These are phyloP conservation scores for Autographa pulchrina DNA, from an alignment of 2,888 invertebrate species.

Conservation along the genomic window DNA sequence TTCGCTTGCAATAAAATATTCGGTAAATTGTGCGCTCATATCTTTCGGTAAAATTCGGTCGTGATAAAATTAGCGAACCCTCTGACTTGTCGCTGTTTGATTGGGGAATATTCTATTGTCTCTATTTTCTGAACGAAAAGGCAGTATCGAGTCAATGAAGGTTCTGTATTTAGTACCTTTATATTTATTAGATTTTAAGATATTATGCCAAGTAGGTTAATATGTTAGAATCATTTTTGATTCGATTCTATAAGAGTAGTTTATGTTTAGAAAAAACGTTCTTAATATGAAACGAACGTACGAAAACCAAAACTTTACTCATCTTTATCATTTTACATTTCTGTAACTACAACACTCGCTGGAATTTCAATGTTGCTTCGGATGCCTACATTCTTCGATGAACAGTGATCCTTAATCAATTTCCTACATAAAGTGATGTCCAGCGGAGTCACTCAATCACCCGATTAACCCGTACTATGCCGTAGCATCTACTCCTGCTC, in stretches of 20 bases:
- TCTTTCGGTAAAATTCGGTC: not conserved
- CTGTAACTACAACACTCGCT: too few relatives aligned
- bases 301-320: too few relatives aligned
- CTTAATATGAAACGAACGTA: too few relatives aligned
- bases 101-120: conserved; percentile 20
- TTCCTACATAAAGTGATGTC: too few relatives aligned
- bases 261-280: too few relatives aligned
- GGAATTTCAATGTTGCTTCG: too few relatives aligned
- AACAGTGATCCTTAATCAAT: too few relatives aligned
- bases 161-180: not conserved
- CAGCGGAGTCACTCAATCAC: too few relatives aligned
- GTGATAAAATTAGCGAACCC: conserved; percentile 4
- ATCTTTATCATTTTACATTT: too few relatives aligned
- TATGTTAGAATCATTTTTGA: too few relatives aligned
- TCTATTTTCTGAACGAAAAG: conserved; percentile 6
- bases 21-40: not conserved
- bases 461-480: not conserved
- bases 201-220: not conserved
- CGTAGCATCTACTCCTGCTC: not conserved
- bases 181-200: not conserved
- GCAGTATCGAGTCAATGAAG: not conserved
- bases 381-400: too few relatives aligned
- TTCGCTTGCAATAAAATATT: conserved; percentile 1
- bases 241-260: too few relatives aligned
- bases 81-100: conserved; percentile 11